Evolutionary conservation across 2,113 vertebrate species (phyloP), one percentile per base, ranked within the genome.

Genomic region (Empidonax alnorum): DNA sequence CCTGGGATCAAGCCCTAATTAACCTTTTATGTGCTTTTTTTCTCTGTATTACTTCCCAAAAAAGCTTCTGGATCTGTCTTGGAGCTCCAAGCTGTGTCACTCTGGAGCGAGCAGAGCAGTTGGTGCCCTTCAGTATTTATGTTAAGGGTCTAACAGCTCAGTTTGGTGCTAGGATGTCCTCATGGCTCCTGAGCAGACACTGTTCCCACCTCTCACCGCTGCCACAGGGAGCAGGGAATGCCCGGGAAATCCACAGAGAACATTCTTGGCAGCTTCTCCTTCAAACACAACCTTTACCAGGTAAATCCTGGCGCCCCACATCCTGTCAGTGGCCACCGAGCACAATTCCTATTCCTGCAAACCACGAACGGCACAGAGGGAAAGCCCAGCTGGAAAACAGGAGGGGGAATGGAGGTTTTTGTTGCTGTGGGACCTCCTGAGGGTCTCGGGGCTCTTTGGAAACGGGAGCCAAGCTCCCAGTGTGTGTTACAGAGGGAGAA

Each of bases 101-200:
- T 79, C 55, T 71, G 39, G 69, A 44, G 46, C 33, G 31, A 50
- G n/a, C 20, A 63, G 78, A 72, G 56, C 47, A 47, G 39, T 9
- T 30, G 66, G 30, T 39, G 71, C 44, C 31, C 52, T 82, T 47
- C 39, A 9, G 39, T 30, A 2, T 28, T 91, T 58, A 73, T 13
- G 3, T 69, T 44, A 59, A 49, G 22, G 14, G 10, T 42, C n/a
- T 80, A 31, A 68, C 85, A 62, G 37, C 74, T 90, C 53, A 0
- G 3, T 58, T 68, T 53, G 55, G 58, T 63, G 83, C 82, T 88
- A 46, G 46, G 66, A 17, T 25, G 11, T 53, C 58, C 55, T 88
- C 4, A 0, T 23, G 24, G n/a, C 50, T 84, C 53, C 46, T 42
- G 15, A 7, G 47, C 3, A 4, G 50, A 25, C 0, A 1, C 71